Base-by-base conservation (phyloP, 2,888 invertebrate genomes). In the Venusia cambrica region DNA sequence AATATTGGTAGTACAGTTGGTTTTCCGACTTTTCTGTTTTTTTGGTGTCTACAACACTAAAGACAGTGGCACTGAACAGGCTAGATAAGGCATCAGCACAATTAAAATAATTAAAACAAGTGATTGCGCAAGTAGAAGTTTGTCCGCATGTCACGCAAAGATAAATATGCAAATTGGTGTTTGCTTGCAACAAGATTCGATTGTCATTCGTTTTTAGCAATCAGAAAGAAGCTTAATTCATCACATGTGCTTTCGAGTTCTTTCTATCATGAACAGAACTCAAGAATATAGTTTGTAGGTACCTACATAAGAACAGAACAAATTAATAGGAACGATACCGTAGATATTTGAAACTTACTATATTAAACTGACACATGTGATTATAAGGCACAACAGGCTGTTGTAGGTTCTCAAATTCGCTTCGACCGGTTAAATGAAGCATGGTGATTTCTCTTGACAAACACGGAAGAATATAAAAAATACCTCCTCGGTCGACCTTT, bases 401-500 rank as follows among this genome's bases (percentile, higher is more conserved):
- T n/a, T n/a, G n/a, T n/a, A n/a, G n/a, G n/a, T 26, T 34, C 17
- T 16, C 24, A 14, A 29, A 36, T 12, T 21, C 19, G 14, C 22
- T 14, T 8, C 38, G n/a, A 8, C 16, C 17, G 29, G 8, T 12
- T 19, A 18, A 46, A 50, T 45, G 48, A 49, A 43, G 52, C 40
- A 41, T 30, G 45, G 31, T 38, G 36, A 48, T 48, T 41, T 47
- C 27, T 40, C 46, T 41, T 48, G 30, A 25, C 62, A 66, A 73
- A 73, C 61, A 67, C 68, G 66, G 66, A 66, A 62, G 57, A 46
- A 22, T 27, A 59, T 61, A 79, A 81, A 80, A 84, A 80, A 67
- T 71, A 62, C 72, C 79, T 71, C 73, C 73, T 67, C 66, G 52
- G 71, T 62, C 73, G 80, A 80, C 77, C 83, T 81, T 81, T 77